These are phyloP conservation scores for Oreochromis tanganicae DNA, from an alignment of 2,113 vertebrate species.

Conservation along the genomic window DNA sequence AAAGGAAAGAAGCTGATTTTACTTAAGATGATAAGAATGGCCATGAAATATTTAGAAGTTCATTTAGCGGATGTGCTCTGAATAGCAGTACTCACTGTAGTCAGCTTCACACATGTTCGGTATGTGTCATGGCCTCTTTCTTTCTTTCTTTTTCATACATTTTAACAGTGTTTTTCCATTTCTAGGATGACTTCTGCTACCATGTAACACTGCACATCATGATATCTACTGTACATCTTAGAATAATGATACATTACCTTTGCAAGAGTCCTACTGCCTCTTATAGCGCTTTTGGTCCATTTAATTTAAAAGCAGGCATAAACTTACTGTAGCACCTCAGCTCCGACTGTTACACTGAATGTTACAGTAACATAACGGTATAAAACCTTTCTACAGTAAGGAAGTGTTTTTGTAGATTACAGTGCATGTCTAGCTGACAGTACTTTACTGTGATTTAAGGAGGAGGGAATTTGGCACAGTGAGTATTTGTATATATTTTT, in stretches of 20 bases:
- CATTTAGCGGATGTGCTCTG: constrained; percentile 32
- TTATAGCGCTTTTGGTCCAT: not conserved
- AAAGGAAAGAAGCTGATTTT: constrained; percentile 5
- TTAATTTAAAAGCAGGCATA: not conserved
- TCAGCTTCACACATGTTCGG: not conserved
- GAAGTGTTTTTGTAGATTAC: not conserved
- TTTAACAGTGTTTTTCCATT: not conserved
- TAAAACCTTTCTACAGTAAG: not conserved
- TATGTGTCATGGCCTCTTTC: not conserved
- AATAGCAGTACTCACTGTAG: constrained; percentile 20
- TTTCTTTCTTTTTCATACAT: not conserved
- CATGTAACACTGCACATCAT: not conserved
- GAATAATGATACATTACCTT: not conserved
- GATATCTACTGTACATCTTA: not conserved
- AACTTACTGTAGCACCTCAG: not conserved
- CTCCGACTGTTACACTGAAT: not conserved
- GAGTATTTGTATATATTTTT: not conserved
- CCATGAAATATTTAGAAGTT: constrained; percentile 27
- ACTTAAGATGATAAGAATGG: not conserved
- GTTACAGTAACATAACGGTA: not conserved
- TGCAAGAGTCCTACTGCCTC: not conserved
- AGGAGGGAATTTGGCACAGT: not conserved
- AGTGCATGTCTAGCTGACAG: not conserved
- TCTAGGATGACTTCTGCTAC: not conserved
- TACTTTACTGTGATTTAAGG: not conserved